Conservation (phyloP, 37 sponge, comb jelly and placozoan genomes). For the Theonella swinhoei region DNA sequence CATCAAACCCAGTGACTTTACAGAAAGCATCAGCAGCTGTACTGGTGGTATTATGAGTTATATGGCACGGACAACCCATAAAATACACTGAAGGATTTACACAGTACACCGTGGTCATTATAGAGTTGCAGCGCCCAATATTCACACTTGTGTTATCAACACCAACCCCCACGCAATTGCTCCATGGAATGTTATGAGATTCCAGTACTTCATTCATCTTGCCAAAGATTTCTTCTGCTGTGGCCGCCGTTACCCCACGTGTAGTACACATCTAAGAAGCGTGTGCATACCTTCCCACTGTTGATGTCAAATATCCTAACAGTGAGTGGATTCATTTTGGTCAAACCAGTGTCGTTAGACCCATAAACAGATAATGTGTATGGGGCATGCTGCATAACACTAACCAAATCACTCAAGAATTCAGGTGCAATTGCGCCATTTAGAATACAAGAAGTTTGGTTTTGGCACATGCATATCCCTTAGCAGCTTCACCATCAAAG, state of each 20-base stretch:
- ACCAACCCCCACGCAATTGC: constrained; percentile 49
- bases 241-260: constrained; percentile 27
- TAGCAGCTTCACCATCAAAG: constrained; percentile 48
- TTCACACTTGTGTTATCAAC: too few relatives aligned
- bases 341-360: constrained; percentile 57
- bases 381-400: constrained; percentile 31
- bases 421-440: constrained; percentile 54
- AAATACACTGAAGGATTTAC: too few relatives aligned
- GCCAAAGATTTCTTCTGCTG: constrained; percentile 42
- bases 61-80: too few relatives aligned
- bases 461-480: constrained; percentile 38
- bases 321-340: constrained; percentile 64
- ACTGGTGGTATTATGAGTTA: too few relatives aligned
- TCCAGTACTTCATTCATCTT: constrained; percentile 50
- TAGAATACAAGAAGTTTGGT: constrained; percentile 68
- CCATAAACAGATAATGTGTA: constrained; percentile 50
- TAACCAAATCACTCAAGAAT: constrained; percentile 16
- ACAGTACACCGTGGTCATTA: too few relatives aligned
- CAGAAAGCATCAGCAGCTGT: too few relatives aligned
- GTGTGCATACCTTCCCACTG: constrained; percentile 19
- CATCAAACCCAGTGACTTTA: too few relatives aligned
- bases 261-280: constrained; percentile 67
- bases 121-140: too few relatives aligned
- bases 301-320: constrained; percentile 42
- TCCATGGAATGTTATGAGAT: constrained; percentile 38